Percentiles rank a stretch among this genome's conserved stretches.
Evolutionary conservation across 2,888 invertebrate species (phyloP).

Genomic region (Crepidodera aurea): DNA sequence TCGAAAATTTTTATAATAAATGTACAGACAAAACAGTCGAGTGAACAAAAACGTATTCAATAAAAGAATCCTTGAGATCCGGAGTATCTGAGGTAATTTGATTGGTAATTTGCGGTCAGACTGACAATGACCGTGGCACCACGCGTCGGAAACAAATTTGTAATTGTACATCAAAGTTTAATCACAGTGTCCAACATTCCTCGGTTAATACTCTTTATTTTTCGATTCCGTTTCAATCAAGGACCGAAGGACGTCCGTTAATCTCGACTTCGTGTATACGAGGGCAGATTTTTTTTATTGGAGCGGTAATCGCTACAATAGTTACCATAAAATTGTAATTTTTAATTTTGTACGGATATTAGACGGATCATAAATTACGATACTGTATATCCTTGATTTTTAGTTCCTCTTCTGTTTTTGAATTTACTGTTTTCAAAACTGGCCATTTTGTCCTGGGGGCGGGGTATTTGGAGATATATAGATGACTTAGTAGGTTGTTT

Average conservation of each 20-base stretch:
- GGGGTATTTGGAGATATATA: too few relatives aligned
- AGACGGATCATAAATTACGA: too few relatives aligned
- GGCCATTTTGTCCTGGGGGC: too few relatives aligned
- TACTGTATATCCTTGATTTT: too few relatives aligned
- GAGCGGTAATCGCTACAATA: neutral
- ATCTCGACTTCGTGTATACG: neutral
- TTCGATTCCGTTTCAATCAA: conserved; percentile 40
- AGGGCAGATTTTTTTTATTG: neutral
- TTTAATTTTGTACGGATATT: neutral
- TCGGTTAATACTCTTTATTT: conserved; percentile 41
- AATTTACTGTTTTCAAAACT: too few relatives aligned
- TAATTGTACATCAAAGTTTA: conserved; percentile 57
- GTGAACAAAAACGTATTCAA: conserved; percentile 16
- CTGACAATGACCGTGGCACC: conserved; percentile 57
- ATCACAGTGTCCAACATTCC: conserved; percentile 48
- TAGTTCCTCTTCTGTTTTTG: too few relatives aligned
- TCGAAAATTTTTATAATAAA: too few relatives aligned
- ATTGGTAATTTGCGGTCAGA: conserved; percentile 59
- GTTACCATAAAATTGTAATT: conserved; percentile 2
- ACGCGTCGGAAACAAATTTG: conserved; percentile 58
- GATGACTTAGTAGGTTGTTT: too few relatives aligned
- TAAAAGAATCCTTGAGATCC: conserved; percentile 20
- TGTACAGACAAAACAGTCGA: neutral
- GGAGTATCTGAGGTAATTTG: conserved; percentile 54
- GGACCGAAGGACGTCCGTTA: conserved; percentile 32